phyloP scores from a whole-genome alignment of 2,797 vertebrate species.

The Scomberomorus guttatus region DNA sequence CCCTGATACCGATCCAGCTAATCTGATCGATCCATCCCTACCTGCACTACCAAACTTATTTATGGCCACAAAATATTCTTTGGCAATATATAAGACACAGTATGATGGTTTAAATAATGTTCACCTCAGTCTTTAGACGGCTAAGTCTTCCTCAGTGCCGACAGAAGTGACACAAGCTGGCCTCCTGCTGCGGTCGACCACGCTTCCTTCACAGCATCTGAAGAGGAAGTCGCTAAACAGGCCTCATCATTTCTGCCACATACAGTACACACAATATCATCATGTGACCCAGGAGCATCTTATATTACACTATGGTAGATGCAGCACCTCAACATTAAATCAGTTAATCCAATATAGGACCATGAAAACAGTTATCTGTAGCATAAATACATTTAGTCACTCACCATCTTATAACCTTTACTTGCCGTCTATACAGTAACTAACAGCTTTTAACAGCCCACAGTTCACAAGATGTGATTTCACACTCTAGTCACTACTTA shows the following conservation, averaged over 20 bases:
- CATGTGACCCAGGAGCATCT: background rate
- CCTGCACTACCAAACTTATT: no score
- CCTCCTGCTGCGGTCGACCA: slow-evolving; percentile 32
- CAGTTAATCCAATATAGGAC: background rate
- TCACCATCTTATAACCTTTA: background rate
- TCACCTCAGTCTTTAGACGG: no score
- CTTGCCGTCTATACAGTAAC: background rate
- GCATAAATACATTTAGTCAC: no score
- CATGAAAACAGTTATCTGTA: background rate
- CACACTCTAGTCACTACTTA: background rate
- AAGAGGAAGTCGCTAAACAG: slow-evolving; percentile 58
- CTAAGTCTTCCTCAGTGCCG: background rate
- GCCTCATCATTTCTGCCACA: background rate
- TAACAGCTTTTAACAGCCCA: no score
- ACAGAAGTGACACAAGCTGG: slow-evolving; percentile 18
- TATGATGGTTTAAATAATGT: no score
- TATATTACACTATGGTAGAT: accelerated
- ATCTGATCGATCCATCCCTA: no score
- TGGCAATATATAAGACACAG: no score
- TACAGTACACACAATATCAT: background rate
- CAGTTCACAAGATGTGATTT: background rate
- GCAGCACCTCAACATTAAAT: accelerated
- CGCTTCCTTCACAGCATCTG: slow-evolving; percentile 48
- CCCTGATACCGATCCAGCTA: no score
- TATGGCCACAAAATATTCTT: no score